A percentile compares a stretch with the other conserved stretches of the same genome.
Evolutionary conservation across 1,140 invertebrate species (phyloP).

Genomic region (Grapholita molesta): DNA sequence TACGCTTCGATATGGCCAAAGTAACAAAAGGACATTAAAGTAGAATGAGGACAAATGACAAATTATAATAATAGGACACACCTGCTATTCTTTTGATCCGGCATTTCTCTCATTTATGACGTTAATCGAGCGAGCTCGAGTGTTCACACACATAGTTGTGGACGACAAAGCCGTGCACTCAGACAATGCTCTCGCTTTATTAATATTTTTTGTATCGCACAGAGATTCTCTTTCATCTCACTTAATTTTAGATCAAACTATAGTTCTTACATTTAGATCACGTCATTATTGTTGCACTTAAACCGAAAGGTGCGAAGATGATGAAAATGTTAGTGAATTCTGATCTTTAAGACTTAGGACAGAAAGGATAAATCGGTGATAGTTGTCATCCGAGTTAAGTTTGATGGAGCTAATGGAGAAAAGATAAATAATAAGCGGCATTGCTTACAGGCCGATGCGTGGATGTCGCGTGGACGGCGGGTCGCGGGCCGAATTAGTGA

Average conservation of each 20-base stretch:
- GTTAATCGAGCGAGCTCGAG: conserved; percentile 68
- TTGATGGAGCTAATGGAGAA: conserved; percentile 19
- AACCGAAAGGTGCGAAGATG: conserved; percentile 19
- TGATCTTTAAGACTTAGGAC: neutral
- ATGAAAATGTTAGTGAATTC: neutral
- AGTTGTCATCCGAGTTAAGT: conserved; percentile 25
- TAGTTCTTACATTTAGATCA: conserved; percentile 72
- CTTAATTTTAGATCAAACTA: conserved; percentile 73
- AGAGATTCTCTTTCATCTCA: conserved; percentile 71
- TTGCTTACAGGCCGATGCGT: conserved; percentile 56
- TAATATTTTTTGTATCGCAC: conserved; percentile 72
- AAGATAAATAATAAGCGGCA: conserved; percentile 73
- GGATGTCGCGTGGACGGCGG: conserved; percentile 54
- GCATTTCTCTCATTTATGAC: conserved; percentile 77
- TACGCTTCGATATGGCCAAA: conserved; percentile 37
- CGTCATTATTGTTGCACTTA: conserved; percentile 69
- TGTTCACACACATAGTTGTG: conserved; percentile 69
- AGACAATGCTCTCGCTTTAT: conserved; percentile 63
- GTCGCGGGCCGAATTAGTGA: conserved; percentile 55
- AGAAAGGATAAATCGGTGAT: conserved; percentile 24
- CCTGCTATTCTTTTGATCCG: conserved; percentile 76
- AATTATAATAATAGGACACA: conserved; percentile 74
- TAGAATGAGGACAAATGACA: conserved; percentile 63
- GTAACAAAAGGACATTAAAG: conserved; percentile 57
- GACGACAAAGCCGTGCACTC: conserved; percentile 58